These are phyloP conservation scores for Campylorhamphus procurvoides DNA, from an alignment of 2,113 vertebrate species.

Conservation along the genomic window DNA sequence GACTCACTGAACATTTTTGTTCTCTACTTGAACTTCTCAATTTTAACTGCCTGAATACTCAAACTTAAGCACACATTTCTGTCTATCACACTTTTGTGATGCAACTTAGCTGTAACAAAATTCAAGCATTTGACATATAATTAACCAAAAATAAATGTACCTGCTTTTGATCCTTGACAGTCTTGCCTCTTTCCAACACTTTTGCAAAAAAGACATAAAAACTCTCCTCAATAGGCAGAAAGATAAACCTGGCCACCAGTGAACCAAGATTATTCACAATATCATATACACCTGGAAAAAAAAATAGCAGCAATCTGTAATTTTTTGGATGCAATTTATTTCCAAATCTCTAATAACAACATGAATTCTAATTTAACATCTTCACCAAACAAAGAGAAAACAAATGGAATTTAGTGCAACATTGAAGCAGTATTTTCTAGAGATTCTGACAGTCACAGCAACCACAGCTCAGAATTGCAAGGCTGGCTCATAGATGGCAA, in stretches of 20 bases:
- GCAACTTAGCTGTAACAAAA: background rate
- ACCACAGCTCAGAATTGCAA: background rate
- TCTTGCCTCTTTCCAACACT: conserved; percentile 86
- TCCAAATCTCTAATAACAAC: background rate
- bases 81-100: background rate
- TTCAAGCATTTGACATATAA: background rate
- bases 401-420: background rate
- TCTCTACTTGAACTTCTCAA: background rate
- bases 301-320: background rate
- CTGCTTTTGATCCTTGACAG: conserved; percentile 84
- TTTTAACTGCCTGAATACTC: background rate
- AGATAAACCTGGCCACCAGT: conserved; percentile 94
- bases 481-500: background rate
- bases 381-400: background rate
- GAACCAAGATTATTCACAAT: conserved; percentile 96
- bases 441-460: background rate
- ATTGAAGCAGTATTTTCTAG: background rate
- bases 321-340: background rate
- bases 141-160: conserved; percentile 64
- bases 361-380: background rate
- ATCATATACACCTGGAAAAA: conserved; percentile 85
- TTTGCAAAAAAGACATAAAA: conserved; percentile 97
- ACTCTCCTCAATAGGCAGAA: conserved; percentile 94
- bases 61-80: background rate
- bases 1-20: background rate